A percentile compares a stretch with the other conserved stretches of the same genome.
These are phyloP conservation scores for Amiota mariae DNA, from an alignment of 2,888 invertebrate genomes.

Conservation along the genomic window DNA sequence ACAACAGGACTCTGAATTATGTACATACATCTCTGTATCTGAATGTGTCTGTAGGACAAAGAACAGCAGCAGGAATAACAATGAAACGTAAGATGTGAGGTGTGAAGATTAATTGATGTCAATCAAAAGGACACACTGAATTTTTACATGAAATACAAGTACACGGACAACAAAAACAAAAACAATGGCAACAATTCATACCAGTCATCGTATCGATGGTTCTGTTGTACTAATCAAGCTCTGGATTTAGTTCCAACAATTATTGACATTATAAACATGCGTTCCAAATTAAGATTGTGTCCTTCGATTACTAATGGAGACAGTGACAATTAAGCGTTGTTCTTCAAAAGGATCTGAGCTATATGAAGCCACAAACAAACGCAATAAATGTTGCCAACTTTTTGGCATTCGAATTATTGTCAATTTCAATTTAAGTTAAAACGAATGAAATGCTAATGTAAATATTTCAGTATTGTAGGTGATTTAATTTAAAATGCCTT, in stretches of 20 bases:
- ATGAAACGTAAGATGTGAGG: constrained; percentile 23
- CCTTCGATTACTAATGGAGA: background rate
- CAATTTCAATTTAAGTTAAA: no score
- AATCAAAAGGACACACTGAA: constrained; percentile 9
- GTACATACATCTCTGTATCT: constrained; percentile 4
- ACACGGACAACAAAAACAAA: background rate
- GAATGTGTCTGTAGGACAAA: background rate
- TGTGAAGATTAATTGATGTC: constrained; percentile 37
- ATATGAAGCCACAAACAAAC: background rate
- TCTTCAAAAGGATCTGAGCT: background rate
- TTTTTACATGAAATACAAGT: background rate
- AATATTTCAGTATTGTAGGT: background rate
- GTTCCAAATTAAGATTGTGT: constrained; percentile 39
- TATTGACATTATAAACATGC: constrained; percentile 43
- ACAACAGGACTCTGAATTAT: constrained; percentile 64
- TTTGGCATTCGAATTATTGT: background rate
- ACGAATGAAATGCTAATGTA: background rate
- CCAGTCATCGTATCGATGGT: constrained; percentile 9
- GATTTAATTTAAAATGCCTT: background rate
- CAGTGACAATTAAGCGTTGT: background rate
- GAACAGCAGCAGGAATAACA: constrained; percentile 8
- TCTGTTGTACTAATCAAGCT: constrained; percentile 27
- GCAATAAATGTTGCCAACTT: constrained; percentile 17
- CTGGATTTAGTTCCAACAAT: constrained; percentile 44
- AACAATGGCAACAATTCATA: background rate